Evolutionary conservation across 2,888 invertebrate genomes (phyloP).

Genomic region (Netelia fuscicornis): DNA sequence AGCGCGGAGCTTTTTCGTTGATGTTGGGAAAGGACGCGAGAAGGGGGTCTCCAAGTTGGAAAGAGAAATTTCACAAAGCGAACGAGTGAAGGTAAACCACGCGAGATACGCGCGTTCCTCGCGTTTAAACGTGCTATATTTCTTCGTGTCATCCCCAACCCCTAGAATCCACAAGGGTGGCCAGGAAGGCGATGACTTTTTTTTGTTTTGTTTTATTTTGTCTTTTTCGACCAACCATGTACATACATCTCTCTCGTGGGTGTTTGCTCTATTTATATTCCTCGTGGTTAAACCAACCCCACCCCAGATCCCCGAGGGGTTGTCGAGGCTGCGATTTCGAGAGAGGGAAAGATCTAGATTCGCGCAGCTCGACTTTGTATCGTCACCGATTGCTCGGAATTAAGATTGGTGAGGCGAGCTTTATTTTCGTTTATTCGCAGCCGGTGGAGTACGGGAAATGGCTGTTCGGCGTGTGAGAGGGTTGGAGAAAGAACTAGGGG

Average conservation of each 20-base stretch:
- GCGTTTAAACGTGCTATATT: conserved; percentile 58
- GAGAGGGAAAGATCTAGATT: conserved; percentile 8
- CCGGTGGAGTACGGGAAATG: conserved; percentile 21
- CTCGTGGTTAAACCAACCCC: conserved; percentile 26
- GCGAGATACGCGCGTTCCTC: conserved; percentile 41
- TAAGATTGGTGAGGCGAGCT: conserved; percentile 68
- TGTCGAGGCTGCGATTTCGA: conserved; percentile 27
- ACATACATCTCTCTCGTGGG: not conserved
- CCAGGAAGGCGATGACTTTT: not conserved
- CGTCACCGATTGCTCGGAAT: conserved; percentile 66
- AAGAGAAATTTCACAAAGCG: conserved; percentile 23
- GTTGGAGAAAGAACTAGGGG: conserved; percentile 42
- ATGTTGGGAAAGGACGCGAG: conserved; percentile 6
- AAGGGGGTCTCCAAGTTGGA: not conserved
- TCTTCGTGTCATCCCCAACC: conserved; percentile 33
- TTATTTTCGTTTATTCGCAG: conserved; percentile 70
- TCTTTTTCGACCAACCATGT: not conserved
- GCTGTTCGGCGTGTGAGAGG: conserved; percentile 8
- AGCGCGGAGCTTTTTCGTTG: conserved; percentile 33
- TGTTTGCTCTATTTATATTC: conserved; percentile 56
- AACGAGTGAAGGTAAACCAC: conserved; percentile 44
- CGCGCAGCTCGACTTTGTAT: conserved; percentile 53
- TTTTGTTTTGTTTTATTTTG: conserved; percentile 11
- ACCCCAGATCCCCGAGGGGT: not conserved
- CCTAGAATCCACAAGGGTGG: not conserved